phyloP scores from a whole-genome alignment of 2,888 invertebrate genomes.

The Noctua comes region DNA sequence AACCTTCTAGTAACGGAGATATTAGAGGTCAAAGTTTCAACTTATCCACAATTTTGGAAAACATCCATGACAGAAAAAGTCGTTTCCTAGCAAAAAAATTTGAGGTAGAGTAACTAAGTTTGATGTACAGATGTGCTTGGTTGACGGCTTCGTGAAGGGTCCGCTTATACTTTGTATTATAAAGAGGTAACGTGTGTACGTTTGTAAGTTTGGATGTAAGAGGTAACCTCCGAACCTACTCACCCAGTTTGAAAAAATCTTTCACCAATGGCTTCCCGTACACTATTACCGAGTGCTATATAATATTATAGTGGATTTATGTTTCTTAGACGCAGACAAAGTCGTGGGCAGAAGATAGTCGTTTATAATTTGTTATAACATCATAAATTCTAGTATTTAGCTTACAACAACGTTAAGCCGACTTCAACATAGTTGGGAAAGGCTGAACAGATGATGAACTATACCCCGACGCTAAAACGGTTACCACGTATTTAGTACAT shows the following conservation, averaged over 20 bases:
- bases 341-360: not conserved
- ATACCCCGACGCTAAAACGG: not conserved
- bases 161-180: no score
- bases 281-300: not conserved
- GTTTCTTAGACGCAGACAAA: not conserved
- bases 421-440: not conserved
- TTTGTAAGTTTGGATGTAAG: not conserved
- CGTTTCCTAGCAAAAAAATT: no score
- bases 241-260: not conserved
- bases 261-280: not conserved
- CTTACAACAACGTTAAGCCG: not conserved
- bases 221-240: not conserved
- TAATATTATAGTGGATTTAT: no score
- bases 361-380: not conserved
- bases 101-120: no score
- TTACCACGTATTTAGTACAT: no score
- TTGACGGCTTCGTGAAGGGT: no score
- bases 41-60: no score
- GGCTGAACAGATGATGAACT: not conserved
- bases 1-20: no score
- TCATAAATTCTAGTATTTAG: not conserved
- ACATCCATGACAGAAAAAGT: no score
- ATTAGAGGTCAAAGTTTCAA: no score
- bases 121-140: no score
- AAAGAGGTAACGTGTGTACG: no score